Base-by-base conservation (phyloP, 1,140 invertebrate genomes). In the Gryllus bimaculatus region DNA sequence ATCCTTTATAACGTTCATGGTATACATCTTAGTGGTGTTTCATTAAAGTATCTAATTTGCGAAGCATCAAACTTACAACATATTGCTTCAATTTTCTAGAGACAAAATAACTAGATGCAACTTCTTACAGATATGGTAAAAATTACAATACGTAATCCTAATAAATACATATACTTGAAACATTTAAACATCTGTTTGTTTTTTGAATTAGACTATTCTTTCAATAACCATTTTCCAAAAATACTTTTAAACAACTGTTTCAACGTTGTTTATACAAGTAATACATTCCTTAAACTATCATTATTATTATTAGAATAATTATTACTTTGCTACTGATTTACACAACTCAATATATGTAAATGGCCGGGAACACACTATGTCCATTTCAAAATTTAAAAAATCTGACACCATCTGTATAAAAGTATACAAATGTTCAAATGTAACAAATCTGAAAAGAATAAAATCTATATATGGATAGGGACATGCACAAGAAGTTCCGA, bases 401-500 rank as follows among this genome's bases (percentile, higher is more conserved):
- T 66, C 54, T 66, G 54, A 66, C 54, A 66, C 54, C 54, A 66
- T 66, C 54, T 66, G 54, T 66, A 66, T 66, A 66, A 66, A 66
- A 66, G 54, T 66, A 3, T 66, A 66, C 54, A 66, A 66, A 66
- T 18, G 54, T 66, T 66, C 54, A 66, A 66, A 66, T 66, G 18
- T 66, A 66, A 66, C 54, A 66, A 66, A 66, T 66, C 54, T 66
- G 54, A 66, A 66, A 66, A 66, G 54, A 66, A 66, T 66, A 66
- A 47, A 73, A 77, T 39, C 80, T 79, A 94, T 87, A 94, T 94
- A 84, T 95, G 93, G 83, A 94, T 90, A 20, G 92, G 91, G 80
- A 95, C 93, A 84, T 94, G 93, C 6, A 91, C 87, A 74, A 94
- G 85, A 13, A 94, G 86, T 80, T 93, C 91, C 73, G 91, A 90